Evolutionary conservation across 2,797 vertebrate species (phyloP), one percentile per base, ranked within the genome.

Genomic region (Huso huso): DNA sequence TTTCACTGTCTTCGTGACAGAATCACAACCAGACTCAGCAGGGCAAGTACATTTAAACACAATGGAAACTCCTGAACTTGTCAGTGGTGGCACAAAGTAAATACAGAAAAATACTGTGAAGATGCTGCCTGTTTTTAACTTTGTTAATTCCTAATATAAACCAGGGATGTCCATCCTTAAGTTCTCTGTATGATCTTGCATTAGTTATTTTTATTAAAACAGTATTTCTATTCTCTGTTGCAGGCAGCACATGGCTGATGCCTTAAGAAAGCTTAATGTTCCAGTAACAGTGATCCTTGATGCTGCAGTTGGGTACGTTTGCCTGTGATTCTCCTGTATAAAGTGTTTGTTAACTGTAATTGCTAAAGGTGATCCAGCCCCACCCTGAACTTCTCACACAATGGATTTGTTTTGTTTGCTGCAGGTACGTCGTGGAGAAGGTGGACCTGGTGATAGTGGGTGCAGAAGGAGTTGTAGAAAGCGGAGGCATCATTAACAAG

Each of bases 401-500:
- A 1, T 0, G 6, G 15, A 6, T 9, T 69, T 12, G 51, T 18
- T 59, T 10, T 52, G 12, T 13, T n/a, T n/a, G n/a, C 6, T 48
- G 62, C 78, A 99, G 96, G 52, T 98, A 95, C 7, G 89, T 99
- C 63, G 86, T 99, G 91, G 97, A 99, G 78, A 97, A 95, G 66
- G 95, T 93, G n/a, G 95, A 99, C 68, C 84, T 98, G 12, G 95
- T 99, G 12, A 91, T 99, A 3, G 94, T 99, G 6, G 97, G 97
- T 7, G 97, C 97, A 10, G 97, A 99, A 83, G 97, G 97, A 3
- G 97, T 99, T 0, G 96, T 99, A 60, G 97, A 99, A 84, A 99
- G 95, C 0, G 97, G 97, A 71, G 97, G 97, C 6, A 94, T 98
- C 72, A 98, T 99, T 79, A 99, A 99, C 81, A 99, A 99, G 94